Conservation (phyloP, 1,140 invertebrate species). For the Vollenhovia emeryi region DNA sequence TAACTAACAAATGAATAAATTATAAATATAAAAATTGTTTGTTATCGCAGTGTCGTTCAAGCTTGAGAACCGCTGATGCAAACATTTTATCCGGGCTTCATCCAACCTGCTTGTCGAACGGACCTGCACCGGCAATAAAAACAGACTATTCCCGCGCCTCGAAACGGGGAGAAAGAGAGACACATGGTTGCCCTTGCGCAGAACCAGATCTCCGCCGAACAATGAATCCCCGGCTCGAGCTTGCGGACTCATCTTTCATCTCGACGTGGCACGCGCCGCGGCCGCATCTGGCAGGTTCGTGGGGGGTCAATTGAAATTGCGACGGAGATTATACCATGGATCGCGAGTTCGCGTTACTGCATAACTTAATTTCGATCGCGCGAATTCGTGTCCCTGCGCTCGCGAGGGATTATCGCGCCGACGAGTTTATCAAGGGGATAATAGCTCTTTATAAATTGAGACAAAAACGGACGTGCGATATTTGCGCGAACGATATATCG, state of each 20-base stretch:
- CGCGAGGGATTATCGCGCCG: slow-evolving; percentile 12
- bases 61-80: slow-evolving; percentile 46
- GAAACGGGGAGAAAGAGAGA: slow-evolving; percentile 32
- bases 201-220: slow-evolving; percentile 65
- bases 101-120: slow-evolving; percentile 53
- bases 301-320: slow-evolving; percentile 66
- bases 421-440: slow-evolving; percentile 28
- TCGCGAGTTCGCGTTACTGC: slow-evolving; percentile 51
- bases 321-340: slow-evolving; percentile 52
- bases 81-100: slow-evolving; percentile 50
- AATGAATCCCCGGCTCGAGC: slow-evolving; percentile 71
- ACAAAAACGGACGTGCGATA: slow-evolving; percentile 2
- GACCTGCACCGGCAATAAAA: slow-evolving; percentile 60
- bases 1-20: background rate
- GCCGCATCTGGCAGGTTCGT: slow-evolving; percentile 80
- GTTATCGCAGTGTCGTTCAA: background rate
- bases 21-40: background rate
- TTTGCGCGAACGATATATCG: background rate
- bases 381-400: slow-evolving; percentile 11
- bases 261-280: slow-evolving; percentile 81
- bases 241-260: slow-evolving; percentile 81
- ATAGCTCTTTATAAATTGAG: slow-evolving; percentile 29
- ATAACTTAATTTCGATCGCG: slow-evolving; percentile 49
- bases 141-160: slow-evolving; percentile 27
- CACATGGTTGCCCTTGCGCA: slow-evolving; percentile 47